Evolutionary conservation across 1,140 invertebrate genomes (phyloP).

Genomic region (Leptoteleia sp.): DNA sequence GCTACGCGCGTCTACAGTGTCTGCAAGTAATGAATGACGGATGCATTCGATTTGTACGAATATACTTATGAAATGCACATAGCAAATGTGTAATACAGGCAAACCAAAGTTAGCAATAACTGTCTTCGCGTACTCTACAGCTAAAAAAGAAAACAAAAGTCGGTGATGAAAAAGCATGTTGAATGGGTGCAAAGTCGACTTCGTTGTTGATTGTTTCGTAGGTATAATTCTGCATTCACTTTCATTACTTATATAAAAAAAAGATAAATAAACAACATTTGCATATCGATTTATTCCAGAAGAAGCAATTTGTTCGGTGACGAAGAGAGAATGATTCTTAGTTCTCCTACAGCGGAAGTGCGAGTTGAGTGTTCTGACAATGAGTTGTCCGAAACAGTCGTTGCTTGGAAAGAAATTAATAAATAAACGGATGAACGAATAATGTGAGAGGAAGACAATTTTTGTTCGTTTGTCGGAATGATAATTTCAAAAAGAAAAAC

Average conservation of each 20-base stretch:
- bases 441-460: constrained; percentile 14
- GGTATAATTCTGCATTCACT: constrained; percentile 24
- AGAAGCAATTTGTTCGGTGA: constrained; percentile 6
- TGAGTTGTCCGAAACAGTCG: no score
- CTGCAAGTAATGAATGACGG: constrained; percentile 31
- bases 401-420: neutral
- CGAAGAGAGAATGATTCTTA: neutral
- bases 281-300: constrained; percentile 35
- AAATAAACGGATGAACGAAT: no score
- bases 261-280: no score
- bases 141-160: constrained; percentile 41
- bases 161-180: constrained; percentile 10
- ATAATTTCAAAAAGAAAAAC: constrained; percentile 25
- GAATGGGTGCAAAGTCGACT: neutral
- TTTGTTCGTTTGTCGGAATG: constrained; percentile 35
- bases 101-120: constrained; percentile 33
- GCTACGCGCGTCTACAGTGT: constrained; percentile 19
- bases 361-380: neutral
- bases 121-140: constrained; percentile 25
- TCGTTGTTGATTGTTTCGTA: constrained; percentile 18
- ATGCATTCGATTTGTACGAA: constrained; percentile 4
- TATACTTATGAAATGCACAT: constrained; percentile 45
- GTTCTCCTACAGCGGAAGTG: constrained; percentile 6
- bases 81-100: constrained; percentile 39
- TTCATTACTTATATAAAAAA: constrained; percentile 28